Percentiles rank a stretch among this genome's conserved stretches.
These are phyloP conservation scores for Amphilophus citrinellus DNA, from an alignment of 2,113 vertebrate genomes.

Conservation along the genomic window DNA sequence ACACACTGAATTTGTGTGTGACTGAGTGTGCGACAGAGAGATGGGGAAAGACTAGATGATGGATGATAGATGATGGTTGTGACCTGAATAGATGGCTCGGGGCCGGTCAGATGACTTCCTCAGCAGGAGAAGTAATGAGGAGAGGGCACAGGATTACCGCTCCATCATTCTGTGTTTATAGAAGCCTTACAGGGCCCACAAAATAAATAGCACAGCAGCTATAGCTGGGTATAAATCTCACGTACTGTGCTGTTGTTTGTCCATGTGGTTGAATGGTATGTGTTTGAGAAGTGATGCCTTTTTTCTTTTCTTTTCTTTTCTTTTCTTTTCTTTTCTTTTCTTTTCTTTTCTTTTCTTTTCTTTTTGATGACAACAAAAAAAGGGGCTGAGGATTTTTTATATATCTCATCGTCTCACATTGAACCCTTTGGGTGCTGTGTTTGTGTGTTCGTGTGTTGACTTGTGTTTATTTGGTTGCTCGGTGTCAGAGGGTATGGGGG, in stretches of 20 bases:
- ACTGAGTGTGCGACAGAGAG: slow-evolving; percentile 44
- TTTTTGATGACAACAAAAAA: neutral
- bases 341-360: slow-evolving; percentile 7
- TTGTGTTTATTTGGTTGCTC: slow-evolving; percentile 44
- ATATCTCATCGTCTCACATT: slow-evolving; percentile 24
- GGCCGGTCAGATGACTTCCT: slow-evolving; percentile 68
- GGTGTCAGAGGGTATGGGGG: slow-evolving; percentile 36
- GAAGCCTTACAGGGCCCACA: slow-evolving; percentile 43
- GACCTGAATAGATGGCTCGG: slow-evolving; percentile 71
- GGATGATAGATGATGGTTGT: slow-evolving; percentile 73
- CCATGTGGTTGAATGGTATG: slow-evolving; percentile 3
- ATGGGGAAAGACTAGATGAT: slow-evolving; percentile 50
- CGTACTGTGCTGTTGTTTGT: slow-evolving; percentile 22
- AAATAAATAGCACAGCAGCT: slow-evolving; percentile 58
- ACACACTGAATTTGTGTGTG: slow-evolving; percentile 42
- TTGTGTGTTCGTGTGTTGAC: slow-evolving; percentile 53
- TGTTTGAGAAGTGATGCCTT: neutral
- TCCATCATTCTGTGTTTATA: slow-evolving; percentile 67
- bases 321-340: neutral
- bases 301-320: neutral
- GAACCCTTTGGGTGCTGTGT: slow-evolving; percentile 12
- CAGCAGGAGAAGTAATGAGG: slow-evolving; percentile 65
- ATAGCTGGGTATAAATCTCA: slow-evolving; percentile 40
- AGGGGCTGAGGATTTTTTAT: neutral
- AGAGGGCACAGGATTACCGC: slow-evolving; percentile 63